Conservation (phyloP, 2,113 vertebrate genomes). For the Dascyllus trimaculatus region DNA sequence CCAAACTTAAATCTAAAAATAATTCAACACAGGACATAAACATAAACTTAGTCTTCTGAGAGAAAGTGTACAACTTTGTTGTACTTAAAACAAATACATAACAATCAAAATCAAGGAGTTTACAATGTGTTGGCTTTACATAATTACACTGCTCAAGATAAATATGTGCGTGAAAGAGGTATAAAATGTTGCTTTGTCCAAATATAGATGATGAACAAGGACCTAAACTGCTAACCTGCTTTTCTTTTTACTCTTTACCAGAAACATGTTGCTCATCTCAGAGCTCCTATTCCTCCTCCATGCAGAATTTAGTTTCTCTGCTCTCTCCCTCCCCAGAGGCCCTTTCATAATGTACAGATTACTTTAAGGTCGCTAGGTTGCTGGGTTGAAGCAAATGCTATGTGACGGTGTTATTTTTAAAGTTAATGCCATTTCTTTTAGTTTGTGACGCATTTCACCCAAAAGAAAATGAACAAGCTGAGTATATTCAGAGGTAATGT, state of each 20-base stretch:
- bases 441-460: slow-evolving; percentile 22
- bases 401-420: slow-evolving; percentile 71
- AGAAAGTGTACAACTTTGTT: background rate
- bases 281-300: slow-evolving; percentile 31
- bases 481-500: background rate
- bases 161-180: no score
- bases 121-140: background rate
- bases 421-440: slow-evolving; percentile 22
- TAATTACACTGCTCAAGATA: no score
- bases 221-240: background rate
- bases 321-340: slow-evolving; percentile 41
- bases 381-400: slow-evolving; percentile 67
- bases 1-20: no score
- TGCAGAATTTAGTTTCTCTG: slow-evolving; percentile 62
- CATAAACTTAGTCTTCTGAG: background rate
- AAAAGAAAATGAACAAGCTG: background rate
- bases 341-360: slow-evolving; percentile 73
- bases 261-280: slow-evolving; percentile 28
- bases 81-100: background rate
- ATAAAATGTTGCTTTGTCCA: slow-evolving; percentile 4
- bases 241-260: background rate
- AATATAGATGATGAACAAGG: background rate
- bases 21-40: no score
- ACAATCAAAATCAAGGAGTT: background rate
- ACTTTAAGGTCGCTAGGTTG: slow-evolving; percentile 70